Evolutionary conservation across 2,888 invertebrate species (phyloP).

Genomic region (Lysandra bellargus): DNA sequence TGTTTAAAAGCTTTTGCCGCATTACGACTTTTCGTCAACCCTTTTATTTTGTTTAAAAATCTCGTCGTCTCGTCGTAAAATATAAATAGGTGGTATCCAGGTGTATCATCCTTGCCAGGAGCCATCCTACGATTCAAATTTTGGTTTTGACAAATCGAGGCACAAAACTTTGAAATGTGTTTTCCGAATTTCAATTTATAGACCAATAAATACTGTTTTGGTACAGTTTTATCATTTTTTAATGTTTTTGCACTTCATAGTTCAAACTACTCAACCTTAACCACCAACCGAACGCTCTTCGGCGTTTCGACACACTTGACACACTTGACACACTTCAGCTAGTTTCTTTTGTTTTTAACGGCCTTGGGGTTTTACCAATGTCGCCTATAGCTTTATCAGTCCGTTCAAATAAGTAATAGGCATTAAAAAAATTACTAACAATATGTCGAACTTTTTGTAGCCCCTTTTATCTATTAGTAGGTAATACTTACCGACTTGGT

Average conservation of each 20-base stretch:
- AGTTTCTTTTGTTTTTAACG: not conserved
- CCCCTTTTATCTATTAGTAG: no score
- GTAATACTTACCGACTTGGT: no score
- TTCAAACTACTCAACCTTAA: not conserved
- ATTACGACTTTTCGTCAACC: slow-evolving; percentile 15
- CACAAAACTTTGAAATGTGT: no score
- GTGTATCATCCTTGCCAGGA: not conserved
- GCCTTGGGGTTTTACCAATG: not conserved
- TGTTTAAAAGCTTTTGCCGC: slow-evolving; percentile 20
- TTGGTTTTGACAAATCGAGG: not conserved
- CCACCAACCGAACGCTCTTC: not conserved
- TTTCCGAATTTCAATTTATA: no score
- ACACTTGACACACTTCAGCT: not conserved
- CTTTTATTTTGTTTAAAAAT: not conserved
- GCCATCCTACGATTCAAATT: not conserved
- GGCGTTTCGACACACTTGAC: not conserved
- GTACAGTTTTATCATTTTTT: not conserved
- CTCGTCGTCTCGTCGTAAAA: not conserved
- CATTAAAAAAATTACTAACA: no score
- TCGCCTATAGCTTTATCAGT: not conserved
- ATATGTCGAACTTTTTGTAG: no score
- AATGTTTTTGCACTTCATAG: not conserved
- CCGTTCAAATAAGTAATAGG: no score
- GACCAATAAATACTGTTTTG: no score
- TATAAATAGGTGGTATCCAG: not conserved